These are phyloP conservation scores for Microtus oregoni DNA, from an alignment of 2,113 vertebrate species.

Conservation along the genomic window DNA sequence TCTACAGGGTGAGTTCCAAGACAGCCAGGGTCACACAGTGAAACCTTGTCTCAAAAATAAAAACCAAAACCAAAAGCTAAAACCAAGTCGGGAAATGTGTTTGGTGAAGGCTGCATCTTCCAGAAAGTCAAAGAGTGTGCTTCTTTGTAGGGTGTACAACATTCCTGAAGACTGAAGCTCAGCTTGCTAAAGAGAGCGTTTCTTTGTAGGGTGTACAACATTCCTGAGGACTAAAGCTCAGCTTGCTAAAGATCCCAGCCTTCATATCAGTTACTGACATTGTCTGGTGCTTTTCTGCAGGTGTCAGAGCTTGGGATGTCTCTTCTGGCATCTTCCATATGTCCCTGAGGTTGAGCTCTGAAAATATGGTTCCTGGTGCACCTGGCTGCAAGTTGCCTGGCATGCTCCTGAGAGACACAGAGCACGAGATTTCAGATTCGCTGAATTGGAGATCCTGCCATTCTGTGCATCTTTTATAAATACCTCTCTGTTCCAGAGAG, in stretches of 20 bases:
- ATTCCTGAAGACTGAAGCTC: not conserved
- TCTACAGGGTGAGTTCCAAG: not conserved
- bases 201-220: not conserved
- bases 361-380: not conserved
- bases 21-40: not conserved
- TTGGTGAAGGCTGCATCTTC: not conserved
- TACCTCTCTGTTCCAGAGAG: not conserved
- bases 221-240: not conserved
- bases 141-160: not conserved
- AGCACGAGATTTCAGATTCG: not conserved
- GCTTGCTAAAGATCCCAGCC: accelerated
- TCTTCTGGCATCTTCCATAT: not conserved
- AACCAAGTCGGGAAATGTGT: not conserved
- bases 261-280: not conserved
- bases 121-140: not conserved
- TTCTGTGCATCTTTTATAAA: not conserved
- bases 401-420: not conserved
- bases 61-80: not conserved
- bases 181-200: too few species aligned
- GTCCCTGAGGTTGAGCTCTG: not conserved
- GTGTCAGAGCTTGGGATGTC: not conserved
- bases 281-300: not conserved
- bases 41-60: not conserved
- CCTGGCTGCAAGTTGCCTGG: not conserved
- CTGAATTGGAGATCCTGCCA: not conserved